A percentile compares a stretch with the other conserved stretches of the same genome.
Evolutionary conservation across 2,797 vertebrate species (phyloP).

Genomic region (Serranus cabrilla): DNA sequence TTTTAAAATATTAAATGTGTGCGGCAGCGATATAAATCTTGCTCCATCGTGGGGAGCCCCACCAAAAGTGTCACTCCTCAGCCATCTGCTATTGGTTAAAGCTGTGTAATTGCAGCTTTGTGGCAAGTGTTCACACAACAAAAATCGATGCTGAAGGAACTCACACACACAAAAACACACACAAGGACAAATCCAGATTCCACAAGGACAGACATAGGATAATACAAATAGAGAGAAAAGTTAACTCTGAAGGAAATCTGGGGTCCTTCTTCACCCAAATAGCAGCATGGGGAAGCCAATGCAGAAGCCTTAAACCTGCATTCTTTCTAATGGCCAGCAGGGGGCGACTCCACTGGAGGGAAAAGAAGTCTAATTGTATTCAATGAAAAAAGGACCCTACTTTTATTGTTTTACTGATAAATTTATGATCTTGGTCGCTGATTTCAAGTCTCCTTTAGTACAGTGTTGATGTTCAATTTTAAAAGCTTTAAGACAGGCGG

Average conservation of each 20-base stretch:
- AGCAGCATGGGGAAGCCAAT: too few species aligned
- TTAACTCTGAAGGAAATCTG: not conserved
- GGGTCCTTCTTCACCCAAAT: too few species aligned
- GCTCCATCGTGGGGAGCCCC: conserved; percentile 60
- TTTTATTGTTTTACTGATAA: too few species aligned
- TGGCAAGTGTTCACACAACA: conserved; percentile 70
- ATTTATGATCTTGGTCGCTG: too few species aligned
- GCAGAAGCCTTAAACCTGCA: too few species aligned
- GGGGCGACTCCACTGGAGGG: too few species aligned
- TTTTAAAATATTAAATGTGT: conserved; percentile 44
- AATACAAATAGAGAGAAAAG: not conserved
- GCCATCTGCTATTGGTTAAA: conserved; percentile 82
- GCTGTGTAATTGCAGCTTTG: conserved; percentile 67
- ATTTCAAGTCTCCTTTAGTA: too few species aligned
- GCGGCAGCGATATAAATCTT: conserved; percentile 64
- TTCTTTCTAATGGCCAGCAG: too few species aligned
- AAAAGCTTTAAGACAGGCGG: too few species aligned
- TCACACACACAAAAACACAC: conserved; percentile 22
- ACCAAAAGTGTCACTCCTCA: conserved; percentile 69
- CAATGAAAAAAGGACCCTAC: too few species aligned
- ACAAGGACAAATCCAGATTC: conserved; percentile 11
- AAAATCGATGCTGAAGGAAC: conserved; percentile 50
- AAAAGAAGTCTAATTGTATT: too few species aligned
- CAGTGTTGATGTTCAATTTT: too few species aligned
- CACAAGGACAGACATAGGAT: not conserved